phyloP scores from a whole-genome alignment of 2,113 vertebrate genomes.

The Apodemus sylvaticus region DNA sequence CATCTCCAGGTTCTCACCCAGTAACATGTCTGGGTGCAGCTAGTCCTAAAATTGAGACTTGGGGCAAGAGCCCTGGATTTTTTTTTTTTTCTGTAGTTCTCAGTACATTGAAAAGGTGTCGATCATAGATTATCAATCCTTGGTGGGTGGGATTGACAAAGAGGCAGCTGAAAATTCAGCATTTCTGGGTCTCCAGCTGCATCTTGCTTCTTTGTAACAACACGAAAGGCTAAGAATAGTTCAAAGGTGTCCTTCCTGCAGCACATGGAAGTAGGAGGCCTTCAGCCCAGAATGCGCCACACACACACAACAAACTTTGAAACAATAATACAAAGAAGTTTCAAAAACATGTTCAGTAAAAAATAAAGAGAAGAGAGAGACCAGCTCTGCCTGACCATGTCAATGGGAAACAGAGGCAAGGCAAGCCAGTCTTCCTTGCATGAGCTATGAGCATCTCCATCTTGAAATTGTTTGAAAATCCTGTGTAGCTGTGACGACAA shows the following conservation, averaged over 20 bases:
- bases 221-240: neutral
- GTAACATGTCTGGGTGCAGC: rapidly evolving
- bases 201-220: neutral
- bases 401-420: neutral
- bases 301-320: neutral
- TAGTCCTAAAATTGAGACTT: neutral
- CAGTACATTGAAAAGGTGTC: neutral
- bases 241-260: neutral
- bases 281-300: neutral
- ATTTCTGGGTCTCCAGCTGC: neutral
- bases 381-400: neutral
- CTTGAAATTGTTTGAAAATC: neutral
- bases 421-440: neutral
- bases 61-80: neutral
- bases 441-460: neutral
- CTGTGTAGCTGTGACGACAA: neutral
- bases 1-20: neutral
- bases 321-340: neutral
- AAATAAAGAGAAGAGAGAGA: neutral
- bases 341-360: neutral
- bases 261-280: neutral
- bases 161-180: neutral
- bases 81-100: neutral
- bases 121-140: neutral
- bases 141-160: too few relatives aligned